Evolutionary conservation across 1,140 invertebrate species (phyloP).

Genomic region (Drosophila lacteicornis): DNA sequence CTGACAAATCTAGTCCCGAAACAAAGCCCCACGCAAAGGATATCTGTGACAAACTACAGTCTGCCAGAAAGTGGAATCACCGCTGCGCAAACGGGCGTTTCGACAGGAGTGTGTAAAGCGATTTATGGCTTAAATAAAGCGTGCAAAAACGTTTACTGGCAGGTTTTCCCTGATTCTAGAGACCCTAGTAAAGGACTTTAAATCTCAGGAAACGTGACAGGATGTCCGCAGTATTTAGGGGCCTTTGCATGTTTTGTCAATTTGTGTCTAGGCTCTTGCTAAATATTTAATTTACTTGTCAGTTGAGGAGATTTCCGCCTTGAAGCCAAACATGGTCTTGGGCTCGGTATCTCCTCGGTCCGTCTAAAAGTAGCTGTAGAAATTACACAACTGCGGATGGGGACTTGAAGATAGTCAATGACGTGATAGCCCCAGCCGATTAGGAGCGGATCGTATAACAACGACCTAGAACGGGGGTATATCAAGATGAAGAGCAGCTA

Average conservation of each 20-base stretch:
- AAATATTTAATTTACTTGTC: constrained; percentile 66
- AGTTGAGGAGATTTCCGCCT: constrained; percentile 4
- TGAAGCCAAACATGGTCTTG: neutral
- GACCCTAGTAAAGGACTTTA: constrained; percentile 1
- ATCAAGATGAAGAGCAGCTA: constrained; percentile 40
- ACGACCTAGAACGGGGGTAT: constrained; percentile 5
- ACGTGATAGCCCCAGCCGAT: constrained; percentile 16
- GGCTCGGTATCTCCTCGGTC: constrained; percentile 9
- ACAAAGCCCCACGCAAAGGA: constrained; percentile 28
- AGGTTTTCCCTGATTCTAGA: constrained; percentile 8
- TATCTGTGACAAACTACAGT: constrained; percentile 16
- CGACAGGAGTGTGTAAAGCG: constrained; percentile 12
- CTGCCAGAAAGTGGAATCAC: constrained; percentile 13
- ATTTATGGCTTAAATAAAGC: constrained; percentile 32
- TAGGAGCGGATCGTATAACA: constrained; percentile 39
- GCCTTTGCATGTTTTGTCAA: constrained; percentile 40
- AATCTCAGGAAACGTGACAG: constrained; percentile 7
- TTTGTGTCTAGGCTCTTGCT: constrained; percentile 46
- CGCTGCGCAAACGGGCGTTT: neutral
- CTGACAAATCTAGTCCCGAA: constrained; percentile 37
- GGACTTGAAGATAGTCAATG: constrained; percentile 30
- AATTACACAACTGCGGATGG: constrained; percentile 18
- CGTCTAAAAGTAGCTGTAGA: constrained; percentile 15
- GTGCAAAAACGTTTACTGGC: constrained; percentile 22
- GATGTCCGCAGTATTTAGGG: constrained; percentile 7